Base-by-base conservation (phyloP, 2,113 vertebrate species). In the Melospiza georgiana region DNA sequence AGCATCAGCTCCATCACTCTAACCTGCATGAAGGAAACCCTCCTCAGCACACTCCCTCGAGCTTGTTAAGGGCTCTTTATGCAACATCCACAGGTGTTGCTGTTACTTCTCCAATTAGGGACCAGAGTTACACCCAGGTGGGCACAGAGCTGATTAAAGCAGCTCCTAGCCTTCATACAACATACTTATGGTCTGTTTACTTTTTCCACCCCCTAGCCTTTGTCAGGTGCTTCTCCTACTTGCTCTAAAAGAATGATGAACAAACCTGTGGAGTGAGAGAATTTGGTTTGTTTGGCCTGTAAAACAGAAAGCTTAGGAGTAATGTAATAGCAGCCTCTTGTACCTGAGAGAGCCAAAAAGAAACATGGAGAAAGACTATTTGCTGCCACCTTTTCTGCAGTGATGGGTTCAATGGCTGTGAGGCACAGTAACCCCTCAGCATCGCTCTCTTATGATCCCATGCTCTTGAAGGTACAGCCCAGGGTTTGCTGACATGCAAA, bases 341-440 rank as follows among this genome's bases (percentile, higher is more conserved):
- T 35, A 69, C 18, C 48, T 49, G 31, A 76, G 15, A 14, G 18
- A 63, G 35, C 27, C 31, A 57, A 37, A 25, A 43, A 15, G 27
- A 44, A 63, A 6, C 5, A 28, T 5, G 31, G 57, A 63, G 35
- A 33, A 43, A 10, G 31, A 69, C 18, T 19, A 5, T 62, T 55
- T 55, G 19, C 49, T 33, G 25, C 44, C 16, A 35, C 10, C 23
- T 54, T 21, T 25, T 25, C 79, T 66, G 41, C 23, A 82, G 35
- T 0, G 0, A 43, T 28, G 3, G 1, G 30, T 17, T 59, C 30
- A 17, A 7, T 20, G 48, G 15, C 9, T 6, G 2, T 1, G 5
- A 83, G 61, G 31, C 25, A 43, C 14, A 33, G 2, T 27, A 8
- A 9, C 4, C 15, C 25, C 19, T 6, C 35, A 62, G 21, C 23